phyloP scores from a whole-genome alignment of 2,113 vertebrate species.

The Oplegnathus fasciatus region DNA sequence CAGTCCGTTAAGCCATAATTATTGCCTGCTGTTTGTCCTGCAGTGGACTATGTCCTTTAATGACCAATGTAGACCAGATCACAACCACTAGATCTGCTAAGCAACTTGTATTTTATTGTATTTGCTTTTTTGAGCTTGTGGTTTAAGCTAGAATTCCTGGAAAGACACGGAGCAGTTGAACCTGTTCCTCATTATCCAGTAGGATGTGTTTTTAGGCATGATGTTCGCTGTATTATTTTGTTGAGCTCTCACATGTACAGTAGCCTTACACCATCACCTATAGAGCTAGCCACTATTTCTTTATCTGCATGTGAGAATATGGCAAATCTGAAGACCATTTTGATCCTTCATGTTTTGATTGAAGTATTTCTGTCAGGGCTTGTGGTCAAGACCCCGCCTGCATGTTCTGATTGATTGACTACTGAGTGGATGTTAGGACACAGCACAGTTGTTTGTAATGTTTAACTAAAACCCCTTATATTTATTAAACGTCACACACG shows the following conservation, averaged over 20 bases:
- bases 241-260: not conserved
- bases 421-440: not conserved
- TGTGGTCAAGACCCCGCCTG: slow-evolving; percentile 1
- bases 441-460: slow-evolving; percentile 11
- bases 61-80: slow-evolving; percentile 8
- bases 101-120: not conserved
- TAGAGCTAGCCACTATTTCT: not conserved
- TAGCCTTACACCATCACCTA: not conserved
- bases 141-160: slow-evolving; percentile 30
- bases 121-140: slow-evolving; percentile 19
- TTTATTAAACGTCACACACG: not conserved
- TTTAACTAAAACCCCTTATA: not conserved
- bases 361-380: not conserved
- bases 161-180: slow-evolving; percentile 28
- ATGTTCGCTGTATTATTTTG: not conserved
- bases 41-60: slow-evolving; percentile 31
- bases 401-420: slow-evolving; percentile 5
- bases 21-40: slow-evolving; percentile 36
- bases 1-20: slow-evolving; percentile 59
- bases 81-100: not conserved
- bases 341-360: not conserved
- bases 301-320: not conserved
- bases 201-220: slow-evolving; percentile 8
- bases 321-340: not conserved
- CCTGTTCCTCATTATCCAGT: slow-evolving; percentile 18